phyloP scores from a whole-genome alignment of 1,140 invertebrate genomes.

The Zaprionus gabonicus region DNA sequence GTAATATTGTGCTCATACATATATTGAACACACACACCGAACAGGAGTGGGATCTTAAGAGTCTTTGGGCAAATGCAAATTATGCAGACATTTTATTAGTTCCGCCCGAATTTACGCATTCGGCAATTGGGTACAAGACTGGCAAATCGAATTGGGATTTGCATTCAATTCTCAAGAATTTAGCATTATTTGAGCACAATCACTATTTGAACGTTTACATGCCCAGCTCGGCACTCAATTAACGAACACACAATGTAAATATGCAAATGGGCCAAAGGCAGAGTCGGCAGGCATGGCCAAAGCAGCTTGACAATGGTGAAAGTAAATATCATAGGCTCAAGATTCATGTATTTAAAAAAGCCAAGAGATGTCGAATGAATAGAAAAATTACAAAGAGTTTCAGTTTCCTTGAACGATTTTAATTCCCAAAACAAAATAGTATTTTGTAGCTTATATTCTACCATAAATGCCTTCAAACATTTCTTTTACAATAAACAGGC shows the following conservation, averaged over 20 bases:
- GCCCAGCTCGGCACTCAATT: slow-evolving; percentile 27
- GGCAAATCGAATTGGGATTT: slow-evolving; percentile 55
- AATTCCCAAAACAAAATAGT: no score
- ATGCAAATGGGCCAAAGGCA: slow-evolving; percentile 39
- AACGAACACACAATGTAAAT: slow-evolving; percentile 44
- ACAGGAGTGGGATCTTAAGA: background rate
- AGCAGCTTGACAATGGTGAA: background rate
- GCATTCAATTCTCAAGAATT: slow-evolving; percentile 25
- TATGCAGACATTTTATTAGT: slow-evolving; percentile 30
- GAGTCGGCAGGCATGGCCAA: slow-evolving; percentile 19
- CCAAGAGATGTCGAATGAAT: no score
- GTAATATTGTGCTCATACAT: background rate
- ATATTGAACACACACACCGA: background rate
- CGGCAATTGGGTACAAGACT: slow-evolving; percentile 10
- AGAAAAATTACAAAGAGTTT: no score
- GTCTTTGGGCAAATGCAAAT: slow-evolving; percentile 19
- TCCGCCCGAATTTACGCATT: slow-evolving; percentile 13
- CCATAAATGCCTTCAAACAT: no score
- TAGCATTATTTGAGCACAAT: slow-evolving; percentile 50
- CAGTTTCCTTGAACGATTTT: no score
- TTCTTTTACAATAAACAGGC: background rate
- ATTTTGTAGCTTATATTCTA: no score
- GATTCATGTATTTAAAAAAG: no score
- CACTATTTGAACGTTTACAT: slow-evolving; percentile 39
- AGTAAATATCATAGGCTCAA: no score